Base-by-base conservation (phyloP, 2,888 invertebrate species). In the Uropetala carovei region DNA sequence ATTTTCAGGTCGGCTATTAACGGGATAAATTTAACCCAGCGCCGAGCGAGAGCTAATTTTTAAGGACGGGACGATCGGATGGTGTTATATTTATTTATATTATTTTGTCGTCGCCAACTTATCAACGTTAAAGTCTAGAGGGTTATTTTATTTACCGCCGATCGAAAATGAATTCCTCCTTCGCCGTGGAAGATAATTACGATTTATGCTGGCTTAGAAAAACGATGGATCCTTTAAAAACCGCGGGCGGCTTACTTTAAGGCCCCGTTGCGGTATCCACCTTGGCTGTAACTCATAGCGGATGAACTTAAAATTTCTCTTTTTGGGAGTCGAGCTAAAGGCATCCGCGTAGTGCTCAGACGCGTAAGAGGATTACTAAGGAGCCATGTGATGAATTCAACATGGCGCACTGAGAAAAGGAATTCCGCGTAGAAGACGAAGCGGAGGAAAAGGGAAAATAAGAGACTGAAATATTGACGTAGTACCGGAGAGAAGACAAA, bases 1-100 rank as follows among this genome's bases (percentile, higher is more conserved):
- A 75, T 75, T 75, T 75, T 27, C 22, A 27, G 75, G 75, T 68
- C 22, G n/a, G 68, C 22, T 75, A 75, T 75, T 75, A 75, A 22
- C 27, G 75, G 13, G 75, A 27, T 75, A 22, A 75, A 75, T 27
- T 75, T 27, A 75, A 27, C 27, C 27, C 27, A 27, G 75, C 11
- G 11, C 75, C 22, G 5, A 75, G 27, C 11, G 75, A 22, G 68
- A 10, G 68, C 68, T 43, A 43, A 43, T 43, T 43, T 43, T 43
- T 43, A 43, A 43, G 43, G 43, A 43, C 5, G 43, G 43, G 1
- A 43, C 43, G 43, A 43, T 43, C 43, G 43, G 43, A 43, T 43
- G 43, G 43, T 43, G 43, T 43, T 43, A 43, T 5, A 1, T 43
- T 43, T 5, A 3, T 43, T 5, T 1, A 43, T 43, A 5, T 43